Percentiles rank a stretch among this genome's conserved stretches.
phyloP scores from a whole-genome alignment of 2,797 vertebrate species.

The Lophius americanus region DNA sequence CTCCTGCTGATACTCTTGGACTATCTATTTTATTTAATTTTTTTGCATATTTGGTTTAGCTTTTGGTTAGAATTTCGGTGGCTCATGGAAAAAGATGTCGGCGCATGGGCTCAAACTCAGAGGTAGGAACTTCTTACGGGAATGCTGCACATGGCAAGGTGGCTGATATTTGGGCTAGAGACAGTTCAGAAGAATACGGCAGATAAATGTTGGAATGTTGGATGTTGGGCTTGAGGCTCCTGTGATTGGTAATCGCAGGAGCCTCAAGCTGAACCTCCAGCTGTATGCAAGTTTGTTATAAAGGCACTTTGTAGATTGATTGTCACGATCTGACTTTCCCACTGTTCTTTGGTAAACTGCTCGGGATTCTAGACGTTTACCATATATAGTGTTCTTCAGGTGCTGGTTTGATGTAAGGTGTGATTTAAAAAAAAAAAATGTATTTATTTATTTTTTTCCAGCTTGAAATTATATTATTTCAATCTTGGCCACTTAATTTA shows the following conservation, averaged over 20 bases:
- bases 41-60: constrained; percentile 6
- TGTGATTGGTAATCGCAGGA: too few species aligned
- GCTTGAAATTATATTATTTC: too few species aligned
- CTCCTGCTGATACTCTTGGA: constrained; percentile 34
- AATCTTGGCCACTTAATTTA: too few species aligned
- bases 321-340: neutral
- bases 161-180: constrained; percentile 14
- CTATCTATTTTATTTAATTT: constrained; percentile 19
- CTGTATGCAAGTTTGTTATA: too few species aligned
- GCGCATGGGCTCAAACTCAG: constrained; percentile 67
- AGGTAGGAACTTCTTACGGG: constrained; percentile 74
- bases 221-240: too few species aligned
- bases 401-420: neutral
- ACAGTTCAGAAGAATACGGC: constrained; percentile 1
- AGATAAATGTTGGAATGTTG: neutral
- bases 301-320: too few species aligned
- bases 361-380: too few species aligned
- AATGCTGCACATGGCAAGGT: constrained; percentile 22
- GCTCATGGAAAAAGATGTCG: constrained; percentile 65
- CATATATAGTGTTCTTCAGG: neutral
- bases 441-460: too few species aligned
- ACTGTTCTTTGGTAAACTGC: neutral
- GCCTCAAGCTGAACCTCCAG: too few species aligned
- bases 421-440: neutral
- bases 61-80: constrained; percentile 9